These are phyloP conservation scores for Nephila pilipes DNA, from an alignment of 1,140 invertebrate genomes.

Conservation along the genomic window DNA sequence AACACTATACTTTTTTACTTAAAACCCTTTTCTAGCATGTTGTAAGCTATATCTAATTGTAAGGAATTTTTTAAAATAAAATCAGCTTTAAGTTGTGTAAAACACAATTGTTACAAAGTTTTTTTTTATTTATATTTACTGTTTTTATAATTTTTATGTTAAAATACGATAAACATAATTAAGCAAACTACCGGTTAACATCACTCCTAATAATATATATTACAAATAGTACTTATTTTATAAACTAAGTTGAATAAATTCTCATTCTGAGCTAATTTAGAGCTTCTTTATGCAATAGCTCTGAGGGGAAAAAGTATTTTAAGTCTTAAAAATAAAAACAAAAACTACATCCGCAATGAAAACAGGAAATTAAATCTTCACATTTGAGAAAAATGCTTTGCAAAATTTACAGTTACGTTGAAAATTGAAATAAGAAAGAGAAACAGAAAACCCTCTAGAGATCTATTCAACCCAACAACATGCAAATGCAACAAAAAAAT, in stretches of 20 bases:
- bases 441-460: background rate
- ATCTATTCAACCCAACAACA: slow-evolving; percentile 8
- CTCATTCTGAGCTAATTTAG: background rate
- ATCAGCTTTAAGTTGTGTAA: too few species aligned
- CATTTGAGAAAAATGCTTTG: background rate
- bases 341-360: background rate
- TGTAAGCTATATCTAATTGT: too few species aligned
- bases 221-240: background rate
- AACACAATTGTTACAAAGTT: too few species aligned
- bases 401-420: background rate
- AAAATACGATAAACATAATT: too few species aligned
- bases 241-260: background rate
- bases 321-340: background rate
- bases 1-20: too few species aligned
- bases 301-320: background rate
- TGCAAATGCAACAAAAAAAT: background rate
- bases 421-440: background rate
- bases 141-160: too few species aligned
- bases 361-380: background rate
- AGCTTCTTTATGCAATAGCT: background rate
- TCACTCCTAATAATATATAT: too few species aligned
- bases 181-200: too few species aligned
- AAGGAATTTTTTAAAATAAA: too few species aligned
- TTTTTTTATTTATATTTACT: too few species aligned
- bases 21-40: too few species aligned